Evolutionary conservation across 2,888 invertebrate genomes (phyloP).

Genomic region (Beris chalybata): DNA sequence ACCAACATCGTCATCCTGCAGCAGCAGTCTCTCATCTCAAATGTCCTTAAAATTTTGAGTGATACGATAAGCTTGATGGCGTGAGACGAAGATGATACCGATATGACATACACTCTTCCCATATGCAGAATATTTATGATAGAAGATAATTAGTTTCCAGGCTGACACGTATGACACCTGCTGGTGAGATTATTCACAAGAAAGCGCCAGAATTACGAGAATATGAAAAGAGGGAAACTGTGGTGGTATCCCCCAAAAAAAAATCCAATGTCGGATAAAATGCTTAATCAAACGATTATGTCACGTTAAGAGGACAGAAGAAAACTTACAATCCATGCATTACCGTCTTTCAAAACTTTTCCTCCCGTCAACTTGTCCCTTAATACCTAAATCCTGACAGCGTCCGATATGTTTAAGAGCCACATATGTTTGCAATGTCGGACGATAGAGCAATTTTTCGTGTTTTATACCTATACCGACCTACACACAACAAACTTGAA

Average conservation of each 20-base stretch:
- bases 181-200: conserved; percentile 1
- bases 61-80: conserved; percentile 1
- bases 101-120: neutral
- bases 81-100: neutral
- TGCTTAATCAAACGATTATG: conserved; percentile 40
- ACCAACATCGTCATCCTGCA: neutral
- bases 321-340: conserved; percentile 32
- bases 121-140: conserved; percentile 17
- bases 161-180: conserved; percentile 30
- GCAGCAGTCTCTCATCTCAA: neutral
- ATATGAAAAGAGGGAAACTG: too few species aligned
- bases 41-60: conserved; percentile 23
- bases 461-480: too few species aligned
- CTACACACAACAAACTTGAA: too few species aligned
- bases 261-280: conserved; percentile 37
- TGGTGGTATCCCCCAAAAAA: neutral
- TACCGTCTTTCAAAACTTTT: conserved; percentile 34
- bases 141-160: conserved; percentile 28
- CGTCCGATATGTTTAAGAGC: neutral
- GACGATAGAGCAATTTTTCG: too few species aligned
- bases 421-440: too few species aligned
- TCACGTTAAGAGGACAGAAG: conserved; percentile 37
- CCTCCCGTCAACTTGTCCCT: conserved; percentile 20
- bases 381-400: conserved; percentile 21
- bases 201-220: too few species aligned